phyloP scores from a whole-genome alignment of 2,113 vertebrate species.

The Petroica traversi region DNA sequence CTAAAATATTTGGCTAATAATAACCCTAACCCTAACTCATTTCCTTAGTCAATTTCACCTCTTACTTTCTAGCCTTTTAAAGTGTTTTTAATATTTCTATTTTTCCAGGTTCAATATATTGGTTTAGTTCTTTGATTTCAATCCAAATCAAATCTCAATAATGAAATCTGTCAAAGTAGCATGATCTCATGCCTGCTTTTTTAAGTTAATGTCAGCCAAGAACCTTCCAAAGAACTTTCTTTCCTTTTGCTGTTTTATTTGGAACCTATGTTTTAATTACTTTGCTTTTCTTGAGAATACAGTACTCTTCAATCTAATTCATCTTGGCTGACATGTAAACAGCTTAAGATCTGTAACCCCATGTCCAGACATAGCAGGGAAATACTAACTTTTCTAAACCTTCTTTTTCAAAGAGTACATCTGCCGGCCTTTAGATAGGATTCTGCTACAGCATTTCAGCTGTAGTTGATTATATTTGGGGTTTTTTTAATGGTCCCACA shows the following conservation, averaged over 20 bases:
- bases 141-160: not conserved
- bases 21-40: not conserved
- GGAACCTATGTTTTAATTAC: not conserved
- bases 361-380: not conserved
- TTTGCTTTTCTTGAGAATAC: not conserved
- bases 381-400: not conserved
- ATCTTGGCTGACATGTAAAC: not conserved
- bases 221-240: not conserved
- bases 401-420: not conserved
- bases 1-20: not conserved
- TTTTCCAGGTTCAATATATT: not conserved
- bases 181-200: not conserved
- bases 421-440: not conserved
- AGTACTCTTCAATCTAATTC: not conserved
- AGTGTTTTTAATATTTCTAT: not conserved
- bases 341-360: not conserved
- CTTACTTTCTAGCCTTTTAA: not conserved
- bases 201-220: not conserved
- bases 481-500: not conserved
- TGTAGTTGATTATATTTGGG: not conserved
- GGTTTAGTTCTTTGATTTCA: not conserved
- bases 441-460: not conserved
- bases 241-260: not conserved
- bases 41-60: not conserved
- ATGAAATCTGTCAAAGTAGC: not conserved